A percentile compares a stretch with the other conserved stretches of the same genome.
Conservation (phyloP, 2,113 vertebrate species). For the Epinephelus cyanopodus region DNA sequence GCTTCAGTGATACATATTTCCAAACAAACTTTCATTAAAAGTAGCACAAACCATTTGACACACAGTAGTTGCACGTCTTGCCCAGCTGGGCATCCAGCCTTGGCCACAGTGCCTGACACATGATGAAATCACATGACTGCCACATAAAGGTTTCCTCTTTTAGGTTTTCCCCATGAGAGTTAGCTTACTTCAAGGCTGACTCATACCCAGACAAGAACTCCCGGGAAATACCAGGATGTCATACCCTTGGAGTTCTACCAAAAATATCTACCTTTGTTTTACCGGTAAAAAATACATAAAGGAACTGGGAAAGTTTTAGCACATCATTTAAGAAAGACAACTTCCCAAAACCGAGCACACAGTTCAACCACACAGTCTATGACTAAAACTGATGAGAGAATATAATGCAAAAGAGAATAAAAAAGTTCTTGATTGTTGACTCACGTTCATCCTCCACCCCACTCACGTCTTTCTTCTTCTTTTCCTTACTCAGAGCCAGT, state of each 20-base stretch:
- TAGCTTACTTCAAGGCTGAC: not conserved
- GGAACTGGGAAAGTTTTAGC: not conserved
- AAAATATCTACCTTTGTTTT: not conserved
- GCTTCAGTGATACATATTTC: no score
- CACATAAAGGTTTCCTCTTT: not conserved
- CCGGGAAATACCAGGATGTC: not conserved
- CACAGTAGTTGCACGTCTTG: not conserved
- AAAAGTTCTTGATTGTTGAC: no score
- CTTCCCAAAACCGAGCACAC: not conserved
- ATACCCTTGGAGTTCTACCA: not conserved
- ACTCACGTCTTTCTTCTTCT: not conserved
- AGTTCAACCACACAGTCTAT: no score
- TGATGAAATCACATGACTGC: no score
- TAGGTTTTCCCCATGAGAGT: not conserved
- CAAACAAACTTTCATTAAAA: no score
- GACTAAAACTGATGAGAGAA: not conserved
- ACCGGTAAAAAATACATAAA: not conserved
- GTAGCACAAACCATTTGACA: no score
- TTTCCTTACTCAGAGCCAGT: conserved; percentile 60
- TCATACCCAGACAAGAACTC: not conserved
- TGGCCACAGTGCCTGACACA: not conserved
- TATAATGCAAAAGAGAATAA: not conserved
- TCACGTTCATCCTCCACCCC: not conserved
- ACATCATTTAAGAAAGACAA: no score
- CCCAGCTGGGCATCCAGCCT: no score